Conservation (phyloP, 2,113 vertebrate species). For the Helogale parvula region DNA sequence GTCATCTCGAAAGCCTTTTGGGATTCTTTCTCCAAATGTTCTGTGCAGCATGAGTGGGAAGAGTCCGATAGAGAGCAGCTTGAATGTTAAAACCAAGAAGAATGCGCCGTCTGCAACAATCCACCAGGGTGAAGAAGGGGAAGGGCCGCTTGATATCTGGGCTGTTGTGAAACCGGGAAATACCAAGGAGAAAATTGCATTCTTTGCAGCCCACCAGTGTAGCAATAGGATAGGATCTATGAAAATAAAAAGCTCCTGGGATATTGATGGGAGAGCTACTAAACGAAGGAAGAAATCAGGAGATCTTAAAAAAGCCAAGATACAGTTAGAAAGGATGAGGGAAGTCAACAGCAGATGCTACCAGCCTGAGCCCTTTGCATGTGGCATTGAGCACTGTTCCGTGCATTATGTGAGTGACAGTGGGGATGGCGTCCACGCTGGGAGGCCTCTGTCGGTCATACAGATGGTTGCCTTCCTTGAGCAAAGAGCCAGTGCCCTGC, state of each 20-base stretch:
- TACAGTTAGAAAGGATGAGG: slow-evolving; percentile 85
- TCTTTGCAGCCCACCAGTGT: slow-evolving; percentile 92
- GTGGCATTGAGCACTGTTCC: slow-evolving; percentile 86
- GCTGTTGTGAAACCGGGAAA: slow-evolving; percentile 96
- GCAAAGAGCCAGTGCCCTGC: slow-evolving; percentile 88
- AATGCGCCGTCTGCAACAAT: slow-evolving; percentile 77
- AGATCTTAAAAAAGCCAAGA: slow-evolving; percentile 86
- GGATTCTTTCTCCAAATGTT: slow-evolving; percentile 89
- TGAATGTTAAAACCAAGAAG: slow-evolving; percentile 80
- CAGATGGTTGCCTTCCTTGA: slow-evolving; percentile 97
- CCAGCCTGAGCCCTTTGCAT: slow-evolving; percentile 84
- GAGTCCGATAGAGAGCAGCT: slow-evolving; percentile 73
- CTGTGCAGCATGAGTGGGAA: slow-evolving; percentile 86
- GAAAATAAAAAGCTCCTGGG: slow-evolving; percentile 93
- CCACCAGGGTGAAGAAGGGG: slow-evolving; percentile 88
- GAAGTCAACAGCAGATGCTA: slow-evolving; percentile 80
- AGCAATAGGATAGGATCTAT: slow-evolving; percentile 84
- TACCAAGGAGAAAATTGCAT: slow-evolving; percentile 96
- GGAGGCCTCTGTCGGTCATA: slow-evolving; percentile 90
- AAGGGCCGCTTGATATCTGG: slow-evolving; percentile 91
- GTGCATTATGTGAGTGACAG: slow-evolving; percentile 78
- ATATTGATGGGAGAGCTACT: slow-evolving; percentile 89
- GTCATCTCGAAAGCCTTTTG: slow-evolving; percentile 85
- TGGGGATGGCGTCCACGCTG: slow-evolving; percentile 73
- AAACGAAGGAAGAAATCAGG: slow-evolving; percentile 91